Base-by-base conservation (phyloP, 1,140 invertebrate species). In the Limonius californicus region DNA sequence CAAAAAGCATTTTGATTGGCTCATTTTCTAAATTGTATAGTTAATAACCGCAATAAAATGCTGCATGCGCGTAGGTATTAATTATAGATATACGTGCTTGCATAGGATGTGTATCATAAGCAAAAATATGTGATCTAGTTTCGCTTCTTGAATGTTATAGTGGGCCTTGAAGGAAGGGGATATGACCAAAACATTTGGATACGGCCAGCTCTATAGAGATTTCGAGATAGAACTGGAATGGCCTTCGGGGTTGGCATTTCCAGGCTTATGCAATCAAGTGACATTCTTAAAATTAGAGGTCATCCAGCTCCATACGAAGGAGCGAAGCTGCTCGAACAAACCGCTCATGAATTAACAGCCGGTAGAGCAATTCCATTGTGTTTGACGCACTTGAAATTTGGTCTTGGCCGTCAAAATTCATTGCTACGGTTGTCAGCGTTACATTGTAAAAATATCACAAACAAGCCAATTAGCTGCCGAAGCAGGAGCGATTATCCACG, bases 241-340 rank as follows among this genome's bases (percentile, higher is more conserved):
- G 59, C 67, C 69, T 68, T 70, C 64, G 15, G 21, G 66, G 59
- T 66, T 60, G 57, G 56, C 61, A 56, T 57, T 55, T 54, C 42
- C 60, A 54, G 35, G 61, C 61, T 70, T 70, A 65, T 64, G 67
- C 59, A 70, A 68, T 61, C 54, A 62, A 62, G 54, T 67, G 67
- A 70, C 69, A 70, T 70, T 70, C 65, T 70, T 70, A 39, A 45
- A 27, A 60, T 68, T 67, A 57, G 63, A 69, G 68, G 66, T 66
- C 65, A 66, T 42, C 61, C 19, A 57, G 64, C 59, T 62, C 11
- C 2, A 39, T 4, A 39, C 7, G 35, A 27, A 27, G 23, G 23
- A 27, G 23, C 23, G n/a, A 39, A 39, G 35, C 35, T 12, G 35
- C 35, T 14, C 35, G 35, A 39, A 39, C 35, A 39, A 39, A 39